Evolutionary conservation across 2,113 vertebrate species (phyloP).

Genomic region (Spermophilus dauricus): DNA sequence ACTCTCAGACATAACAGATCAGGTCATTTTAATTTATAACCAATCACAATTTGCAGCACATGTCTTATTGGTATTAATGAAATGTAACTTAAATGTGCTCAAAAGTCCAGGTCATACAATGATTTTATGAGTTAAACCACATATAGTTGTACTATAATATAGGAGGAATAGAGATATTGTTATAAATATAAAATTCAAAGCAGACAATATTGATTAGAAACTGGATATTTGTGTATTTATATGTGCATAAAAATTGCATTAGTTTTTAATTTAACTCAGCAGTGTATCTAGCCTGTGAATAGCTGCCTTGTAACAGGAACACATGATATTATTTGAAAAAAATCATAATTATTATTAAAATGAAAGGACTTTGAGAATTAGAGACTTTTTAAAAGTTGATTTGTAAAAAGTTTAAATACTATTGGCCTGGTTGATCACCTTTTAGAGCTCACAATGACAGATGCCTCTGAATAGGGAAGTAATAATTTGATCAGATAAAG

Average conservation of each 20-base stretch:
- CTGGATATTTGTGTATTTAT: background rate
- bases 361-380: conserved; percentile 67
- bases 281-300: conserved; percentile 49
- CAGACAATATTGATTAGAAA: background rate
- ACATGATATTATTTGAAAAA: conserved; percentile 77
- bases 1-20: background rate
- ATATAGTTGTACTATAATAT: background rate
- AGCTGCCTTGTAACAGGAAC: conserved; percentile 55
- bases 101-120: background rate
- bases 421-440: background rate
- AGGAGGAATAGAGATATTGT: background rate
- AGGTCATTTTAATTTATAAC: conserved; percentile 62
- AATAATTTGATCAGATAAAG: conserved; percentile 1
- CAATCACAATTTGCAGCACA: background rate
- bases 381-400: conserved; percentile 66
- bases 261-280: conserved; percentile 66
- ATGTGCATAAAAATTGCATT: background rate
- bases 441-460: background rate
- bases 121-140: background rate
- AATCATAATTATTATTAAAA: conserved; percentile 76
- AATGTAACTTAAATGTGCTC: conserved; percentile 27
- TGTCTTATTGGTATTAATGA: conserved; percentile 19
- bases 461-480: background rate
- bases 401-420: conserved; percentile 43
- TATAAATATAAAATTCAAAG: background rate